Evolutionary conservation across 2,797 vertebrate species (phyloP).

Genomic region (Enteromius paludinosus): DNA sequence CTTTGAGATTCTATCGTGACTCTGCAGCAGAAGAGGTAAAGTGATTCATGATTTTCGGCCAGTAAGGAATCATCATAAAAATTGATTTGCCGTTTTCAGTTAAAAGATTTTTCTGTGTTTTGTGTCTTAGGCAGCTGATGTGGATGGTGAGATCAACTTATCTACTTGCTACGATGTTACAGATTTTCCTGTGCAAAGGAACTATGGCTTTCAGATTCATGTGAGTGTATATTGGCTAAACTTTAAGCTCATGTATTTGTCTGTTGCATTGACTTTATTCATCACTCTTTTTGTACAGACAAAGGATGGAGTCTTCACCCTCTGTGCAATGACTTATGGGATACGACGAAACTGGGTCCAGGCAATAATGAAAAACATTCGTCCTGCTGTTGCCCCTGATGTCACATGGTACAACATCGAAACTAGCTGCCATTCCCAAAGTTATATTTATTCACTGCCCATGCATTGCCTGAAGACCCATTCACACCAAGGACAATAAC

Average conservation of each 20-base stretch:
- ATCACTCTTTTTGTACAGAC: conserved; percentile 73
- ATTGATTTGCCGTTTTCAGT: background rate
- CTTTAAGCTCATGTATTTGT: background rate
- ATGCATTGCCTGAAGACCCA: too few relatives aligned
- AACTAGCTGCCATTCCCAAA: background rate
- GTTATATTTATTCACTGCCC: background rate
- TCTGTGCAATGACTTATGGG: conserved; percentile 92
- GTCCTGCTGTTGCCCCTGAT: conserved; percentile 78
- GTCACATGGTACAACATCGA: conserved; percentile 79
- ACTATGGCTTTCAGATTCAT: conserved; percentile 91
- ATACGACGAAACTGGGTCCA: conserved; percentile 93
- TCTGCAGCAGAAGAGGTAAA: conserved; percentile 86
- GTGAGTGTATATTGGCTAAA: conserved; percentile 71
- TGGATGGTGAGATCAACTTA: conserved; percentile 89
- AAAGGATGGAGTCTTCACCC: conserved; percentile 86
- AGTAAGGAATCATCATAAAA: background rate
- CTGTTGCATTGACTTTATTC: background rate
- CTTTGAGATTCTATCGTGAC: conserved; percentile 86
- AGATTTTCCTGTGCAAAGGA: conserved; percentile 85
- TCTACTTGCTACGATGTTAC: conserved; percentile 87
- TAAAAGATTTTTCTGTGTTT: conserved; percentile 34
- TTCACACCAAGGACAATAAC: too few relatives aligned
- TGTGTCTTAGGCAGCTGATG: conserved; percentile 81
- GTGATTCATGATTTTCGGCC: background rate
- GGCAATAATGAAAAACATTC: conserved; percentile 91